These are phyloP conservation scores for Budorcas taxicolor DNA, from an alignment of 2,113 vertebrate species.

Conservation along the genomic window DNA sequence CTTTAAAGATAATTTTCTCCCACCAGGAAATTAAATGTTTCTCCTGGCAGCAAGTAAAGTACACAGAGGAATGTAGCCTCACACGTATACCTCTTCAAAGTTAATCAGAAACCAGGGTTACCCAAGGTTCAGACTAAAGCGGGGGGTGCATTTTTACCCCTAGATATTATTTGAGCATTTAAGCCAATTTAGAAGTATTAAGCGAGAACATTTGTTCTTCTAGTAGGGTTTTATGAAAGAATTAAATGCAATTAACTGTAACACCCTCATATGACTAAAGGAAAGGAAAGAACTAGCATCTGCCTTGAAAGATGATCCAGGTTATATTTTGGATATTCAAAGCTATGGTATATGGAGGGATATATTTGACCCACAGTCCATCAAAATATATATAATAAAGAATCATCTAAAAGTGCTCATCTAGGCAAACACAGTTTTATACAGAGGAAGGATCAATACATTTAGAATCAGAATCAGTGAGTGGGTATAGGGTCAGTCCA, in stretches of 20 bases:
- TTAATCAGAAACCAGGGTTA: conserved; percentile 74
- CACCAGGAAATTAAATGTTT: conserved; percentile 82
- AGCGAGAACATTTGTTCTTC: background rate
- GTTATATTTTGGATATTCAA: background rate
- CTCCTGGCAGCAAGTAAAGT: conserved; percentile 75
- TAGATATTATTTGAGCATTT: conserved; percentile 54
- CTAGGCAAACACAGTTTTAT: background rate
- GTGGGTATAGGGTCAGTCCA: background rate
- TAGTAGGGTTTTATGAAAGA: background rate
- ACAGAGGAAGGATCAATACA: background rate
- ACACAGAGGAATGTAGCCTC: conserved; percentile 72
- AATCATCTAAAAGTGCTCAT: background rate
- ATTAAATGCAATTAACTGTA: background rate
- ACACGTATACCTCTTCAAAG: conserved; percentile 73
- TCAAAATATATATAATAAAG: background rate
- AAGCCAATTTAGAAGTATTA: conserved; percentile 19
- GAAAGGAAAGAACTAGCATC: background rate
- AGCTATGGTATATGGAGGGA: background rate
- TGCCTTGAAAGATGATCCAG: background rate
- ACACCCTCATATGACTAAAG: background rate
- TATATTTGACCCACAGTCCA: background rate
- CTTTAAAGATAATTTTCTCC: conserved; percentile 76
- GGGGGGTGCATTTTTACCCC: background rate
- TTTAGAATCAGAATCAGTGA: background rate
- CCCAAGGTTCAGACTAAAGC: conserved; percentile 67